These are phyloP conservation scores for Temnothorax rugatulus DNA, from an alignment of 2,888 invertebrate genomes.

Conservation along the genomic window DNA sequence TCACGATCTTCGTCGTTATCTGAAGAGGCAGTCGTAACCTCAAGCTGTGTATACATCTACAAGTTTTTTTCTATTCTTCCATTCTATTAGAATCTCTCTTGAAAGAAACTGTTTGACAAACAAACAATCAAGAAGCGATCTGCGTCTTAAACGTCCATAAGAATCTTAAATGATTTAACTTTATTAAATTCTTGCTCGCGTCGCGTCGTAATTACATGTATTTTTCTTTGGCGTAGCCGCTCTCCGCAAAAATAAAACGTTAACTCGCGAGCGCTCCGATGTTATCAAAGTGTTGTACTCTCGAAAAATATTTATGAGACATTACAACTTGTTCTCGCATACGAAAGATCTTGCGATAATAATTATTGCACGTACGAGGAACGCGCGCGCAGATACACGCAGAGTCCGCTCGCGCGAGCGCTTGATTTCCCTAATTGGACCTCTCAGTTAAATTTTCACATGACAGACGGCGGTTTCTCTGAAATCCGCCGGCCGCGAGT, in stretches of 20 bases:
- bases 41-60: background rate
- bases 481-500: background rate
- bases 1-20: background rate
- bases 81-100: background rate
- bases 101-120: background rate
- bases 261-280: background rate
- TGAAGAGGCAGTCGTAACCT: slow-evolving; percentile 21
- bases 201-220: background rate
- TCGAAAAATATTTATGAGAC: slow-evolving; percentile 41
- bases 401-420: background rate
- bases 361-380: slow-evolving; percentile 14
- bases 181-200: slow-evolving; percentile 3
- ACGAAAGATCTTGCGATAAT: slow-evolving; percentile 36
- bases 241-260: slow-evolving; percentile 27
- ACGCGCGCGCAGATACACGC: background rate
- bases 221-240: background rate
- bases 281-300: slow-evolving; percentile 7
- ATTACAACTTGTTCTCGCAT: slow-evolving; percentile 26
- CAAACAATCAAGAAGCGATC: background rate
- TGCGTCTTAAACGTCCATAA: background rate
- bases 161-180: background rate
- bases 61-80: background rate
- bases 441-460: slow-evolving; percentile 28
- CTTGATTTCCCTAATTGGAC: slow-evolving; percentile 40
- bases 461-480: slow-evolving; percentile 25